Evolutionary conservation across 2,888 invertebrate species (phyloP).

Genomic region (Idaea aversata): DNA sequence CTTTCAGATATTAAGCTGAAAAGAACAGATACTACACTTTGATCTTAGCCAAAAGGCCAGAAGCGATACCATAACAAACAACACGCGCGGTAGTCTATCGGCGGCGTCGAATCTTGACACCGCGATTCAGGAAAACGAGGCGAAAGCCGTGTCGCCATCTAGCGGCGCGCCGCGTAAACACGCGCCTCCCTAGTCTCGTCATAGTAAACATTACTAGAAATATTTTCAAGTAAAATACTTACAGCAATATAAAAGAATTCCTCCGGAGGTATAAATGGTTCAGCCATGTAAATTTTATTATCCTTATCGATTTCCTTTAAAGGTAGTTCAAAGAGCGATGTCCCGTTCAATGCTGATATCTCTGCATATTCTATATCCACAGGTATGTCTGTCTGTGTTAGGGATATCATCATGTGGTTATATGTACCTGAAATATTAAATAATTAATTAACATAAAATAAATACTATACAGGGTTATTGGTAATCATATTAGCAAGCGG

Average conservation of each 20-base stretch:
- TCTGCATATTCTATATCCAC: constrained; percentile 54
- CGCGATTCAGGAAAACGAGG: too few species aligned
- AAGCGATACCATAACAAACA: too few species aligned
- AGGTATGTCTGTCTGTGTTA: constrained; percentile 44
- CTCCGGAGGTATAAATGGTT: constrained; percentile 82
- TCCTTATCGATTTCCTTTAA: constrained; percentile 38
- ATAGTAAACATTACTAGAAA: neutral
- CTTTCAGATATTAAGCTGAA: too few species aligned
- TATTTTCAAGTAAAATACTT: constrained; percentile 33
- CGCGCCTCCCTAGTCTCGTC: neutral
- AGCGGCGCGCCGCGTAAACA: too few species aligned
- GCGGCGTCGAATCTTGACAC: too few species aligned
- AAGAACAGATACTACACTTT: too few species aligned
- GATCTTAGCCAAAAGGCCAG: too few species aligned
- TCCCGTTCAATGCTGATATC: constrained; percentile 52
- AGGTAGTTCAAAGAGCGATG: constrained; percentile 61
- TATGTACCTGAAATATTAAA: constrained; percentile 54
- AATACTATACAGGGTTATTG: too few species aligned
- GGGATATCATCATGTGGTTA: constrained; percentile 60
- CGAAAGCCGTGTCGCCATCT: too few species aligned
- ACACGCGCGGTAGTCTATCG: too few species aligned
- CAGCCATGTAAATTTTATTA: constrained; percentile 69
- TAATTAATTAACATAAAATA: too few species aligned
- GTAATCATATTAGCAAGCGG: too few species aligned
- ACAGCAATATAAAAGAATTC: constrained; percentile 84